Conservation (phyloP, 2,888 invertebrate genomes). For the Hypomecis punctinalis region DNA sequence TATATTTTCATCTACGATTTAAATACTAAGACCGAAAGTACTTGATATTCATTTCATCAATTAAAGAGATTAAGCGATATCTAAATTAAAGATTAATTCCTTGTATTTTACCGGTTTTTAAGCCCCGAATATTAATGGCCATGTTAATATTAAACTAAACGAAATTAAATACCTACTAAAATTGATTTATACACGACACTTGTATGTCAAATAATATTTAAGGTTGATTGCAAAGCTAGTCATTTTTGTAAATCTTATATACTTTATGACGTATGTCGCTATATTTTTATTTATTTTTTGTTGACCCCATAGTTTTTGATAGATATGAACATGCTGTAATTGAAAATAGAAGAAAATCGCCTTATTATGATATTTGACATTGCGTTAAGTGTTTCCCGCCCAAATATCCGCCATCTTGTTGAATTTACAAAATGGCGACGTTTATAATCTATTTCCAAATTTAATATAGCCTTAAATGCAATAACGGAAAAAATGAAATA, state of each 20-base stretch:
- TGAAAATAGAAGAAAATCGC: too few species aligned
- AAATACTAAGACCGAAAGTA: background rate
- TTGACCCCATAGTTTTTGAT: background rate
- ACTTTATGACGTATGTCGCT: background rate
- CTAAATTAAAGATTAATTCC: slow-evolving; percentile 45
- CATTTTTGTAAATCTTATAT: background rate
- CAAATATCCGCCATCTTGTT: slow-evolving; percentile 33
- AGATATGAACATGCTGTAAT: too few species aligned
- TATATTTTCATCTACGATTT: too few species aligned
- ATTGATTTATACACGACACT: background rate
- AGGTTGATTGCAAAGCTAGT: too few species aligned
- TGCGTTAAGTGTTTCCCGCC: slow-evolving; percentile 27
- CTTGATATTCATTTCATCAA: background rate
- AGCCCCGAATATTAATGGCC: slow-evolving; percentile 41
- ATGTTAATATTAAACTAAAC: slow-evolving; percentile 30
- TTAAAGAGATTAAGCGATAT: slow-evolving; percentile 30
- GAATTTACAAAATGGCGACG: slow-evolving; percentile 27
- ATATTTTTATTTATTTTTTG: background rate
- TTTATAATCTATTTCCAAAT: background rate
- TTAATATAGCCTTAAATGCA: background rate
- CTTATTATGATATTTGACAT: background rate
- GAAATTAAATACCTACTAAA: slow-evolving; percentile 31
- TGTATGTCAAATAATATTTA: too few species aligned
- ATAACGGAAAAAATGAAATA: slow-evolving; percentile 26
- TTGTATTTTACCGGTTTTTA: slow-evolving; percentile 43